phyloP scores from a whole-genome alignment of 2,888 invertebrate genomes.

The Heliconius ismenius region DNA sequence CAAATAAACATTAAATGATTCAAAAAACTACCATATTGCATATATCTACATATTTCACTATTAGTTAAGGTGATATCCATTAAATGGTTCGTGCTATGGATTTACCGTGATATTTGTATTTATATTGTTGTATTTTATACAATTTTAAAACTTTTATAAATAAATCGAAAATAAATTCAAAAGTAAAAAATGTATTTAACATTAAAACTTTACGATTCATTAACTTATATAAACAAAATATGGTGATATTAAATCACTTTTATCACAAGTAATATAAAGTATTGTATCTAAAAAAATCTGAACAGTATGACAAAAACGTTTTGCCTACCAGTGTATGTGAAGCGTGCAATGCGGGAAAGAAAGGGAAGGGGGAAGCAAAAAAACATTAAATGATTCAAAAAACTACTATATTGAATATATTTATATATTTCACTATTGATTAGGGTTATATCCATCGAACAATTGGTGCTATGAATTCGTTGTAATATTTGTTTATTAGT shows the following conservation, averaged over 20 bases:
- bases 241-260: background rate
- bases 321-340: background rate
- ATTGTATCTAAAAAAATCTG: constrained; percentile 18
- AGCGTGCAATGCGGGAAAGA: constrained; percentile 15
- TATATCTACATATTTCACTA: constrained; percentile 27
- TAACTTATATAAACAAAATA: background rate
- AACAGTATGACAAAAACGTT: constrained; percentile 23
- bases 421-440: constrained; percentile 18
- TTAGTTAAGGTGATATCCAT: constrained; percentile 7
- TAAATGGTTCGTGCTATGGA: background rate
- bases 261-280: background rate
- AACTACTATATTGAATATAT: constrained; percentile 25
- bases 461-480: background rate
- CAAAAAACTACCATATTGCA: constrained; percentile 19
- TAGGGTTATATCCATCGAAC: background rate
- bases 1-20: constrained; percentile 26
- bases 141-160: background rate
- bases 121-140: background rate
- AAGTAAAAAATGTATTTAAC: too few species aligned
- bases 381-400: constrained; percentile 28
- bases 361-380: constrained; percentile 5
- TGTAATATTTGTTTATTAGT: background rate
- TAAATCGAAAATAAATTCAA: background rate
- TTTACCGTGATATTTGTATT: background rate
- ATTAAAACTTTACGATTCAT: background rate